Evolutionary conservation across 2,888 invertebrate genomes (phyloP).

Genomic region (Cheilosia scutellata): DNA sequence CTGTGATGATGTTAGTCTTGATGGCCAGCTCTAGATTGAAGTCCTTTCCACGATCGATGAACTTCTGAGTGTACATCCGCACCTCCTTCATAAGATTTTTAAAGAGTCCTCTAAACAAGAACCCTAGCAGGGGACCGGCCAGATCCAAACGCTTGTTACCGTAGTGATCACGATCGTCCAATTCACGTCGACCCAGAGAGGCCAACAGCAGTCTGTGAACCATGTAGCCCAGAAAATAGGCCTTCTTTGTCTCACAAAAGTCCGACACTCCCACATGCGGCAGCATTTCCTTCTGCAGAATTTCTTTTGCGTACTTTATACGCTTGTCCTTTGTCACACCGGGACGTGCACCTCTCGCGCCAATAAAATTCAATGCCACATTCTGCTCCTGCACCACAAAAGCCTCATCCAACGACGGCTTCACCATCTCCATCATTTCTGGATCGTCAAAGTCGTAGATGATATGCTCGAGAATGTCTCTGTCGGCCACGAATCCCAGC

Average conservation of each 20-base stretch:
- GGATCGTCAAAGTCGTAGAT: conserved; percentile 99
- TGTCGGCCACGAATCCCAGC: conserved; percentile 99
- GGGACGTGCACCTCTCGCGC: conserved; percentile 97
- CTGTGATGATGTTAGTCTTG: conserved; percentile 98
- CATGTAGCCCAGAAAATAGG: conserved; percentile 99
- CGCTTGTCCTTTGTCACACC: conserved; percentile 99
- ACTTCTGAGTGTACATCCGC: conserved; percentile 99
- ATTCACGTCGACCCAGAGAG: conserved; percentile 96
- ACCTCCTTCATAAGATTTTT: conserved; percentile 99
- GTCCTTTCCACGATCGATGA: conserved; percentile 99
- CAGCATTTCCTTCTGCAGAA: conserved; percentile 99
- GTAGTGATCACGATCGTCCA: conserved; percentile 99
- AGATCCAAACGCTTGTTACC: conserved; percentile 99
- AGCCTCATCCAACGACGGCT: conserved; percentile 99
- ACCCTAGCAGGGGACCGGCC: conserved; percentile 98
- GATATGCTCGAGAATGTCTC: conserved; percentile 99
- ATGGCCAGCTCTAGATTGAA: conserved; percentile 96
- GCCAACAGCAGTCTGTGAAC: conserved; percentile 98
- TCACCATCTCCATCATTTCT: conserved; percentile 99
- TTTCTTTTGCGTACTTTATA: conserved; percentile 99
- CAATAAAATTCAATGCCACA: conserved; percentile 99
- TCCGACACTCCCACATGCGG: conserved; percentile 99
- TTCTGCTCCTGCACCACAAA: conserved; percentile 99
- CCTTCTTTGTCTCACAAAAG: conserved; percentile 99
- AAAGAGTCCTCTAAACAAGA: conserved; percentile 97